Evolutionary conservation across 2,113 vertebrate genomes (phyloP), one percentile per base, ranked within the genome.

Genomic region (Chloebia gouldiae): DNA sequence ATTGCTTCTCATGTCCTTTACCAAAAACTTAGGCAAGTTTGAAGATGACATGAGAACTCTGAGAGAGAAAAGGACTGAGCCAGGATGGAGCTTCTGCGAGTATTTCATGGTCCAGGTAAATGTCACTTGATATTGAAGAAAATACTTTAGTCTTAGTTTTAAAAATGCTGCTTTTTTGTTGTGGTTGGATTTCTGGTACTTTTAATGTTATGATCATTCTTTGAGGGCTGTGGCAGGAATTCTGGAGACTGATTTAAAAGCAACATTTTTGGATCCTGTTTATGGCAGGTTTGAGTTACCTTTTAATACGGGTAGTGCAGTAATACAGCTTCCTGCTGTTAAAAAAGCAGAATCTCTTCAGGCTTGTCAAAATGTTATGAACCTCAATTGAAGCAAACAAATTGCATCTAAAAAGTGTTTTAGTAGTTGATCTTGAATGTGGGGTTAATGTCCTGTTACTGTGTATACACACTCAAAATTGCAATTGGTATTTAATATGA

Each of bases 91-190:
- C 97, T 99, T 99, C 97, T 99, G 99, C 72, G 99, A 99, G 77
- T 99, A 99, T 97, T 99, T 99, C 98, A 99, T 99, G 99, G 99
- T 99, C 57, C 99, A 99, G 99, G 99, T 99, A 95, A 53, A 39
- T 39, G 39, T 39, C 39, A 39, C 39, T 39, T 39, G 59, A 56
- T 69, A 28, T 0, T 86, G n/a, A 66, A 50, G 45, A 57, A 59
- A 76, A 7, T 44, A 22, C 22, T 69, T 9, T 23, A 33, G 47
- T 69, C 9, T 18, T 78, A 5, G 19, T 82, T 91, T 23, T 68
- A 72, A 49, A 72, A 70, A 47, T 33, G 23, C 10, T n/a, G 11
- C 17, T 31, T 51, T n/a, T 60, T 68, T 35, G 15, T 81, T 49
- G 14, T 69, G 65, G n/a, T 37, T 88, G 33, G 8, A n/a, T 81